A percentile compares a stretch with the other conserved stretches of the same genome.
These are phyloP conservation scores for Xiphophorus hellerii DNA, from an alignment of 2,113 vertebrate species.

Conservation along the genomic window DNA sequence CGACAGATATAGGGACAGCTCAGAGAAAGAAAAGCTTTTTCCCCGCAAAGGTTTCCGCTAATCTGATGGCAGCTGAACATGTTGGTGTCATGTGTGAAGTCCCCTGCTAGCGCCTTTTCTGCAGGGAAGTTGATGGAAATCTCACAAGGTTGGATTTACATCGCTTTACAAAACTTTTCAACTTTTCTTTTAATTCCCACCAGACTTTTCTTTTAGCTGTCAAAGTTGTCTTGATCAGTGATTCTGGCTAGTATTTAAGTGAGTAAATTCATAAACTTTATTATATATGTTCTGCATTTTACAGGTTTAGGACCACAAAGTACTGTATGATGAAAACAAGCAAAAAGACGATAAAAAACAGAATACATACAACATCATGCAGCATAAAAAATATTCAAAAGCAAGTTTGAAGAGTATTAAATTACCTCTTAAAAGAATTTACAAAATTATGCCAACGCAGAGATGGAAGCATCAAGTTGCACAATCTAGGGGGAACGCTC, in stretches of 20 bases:
- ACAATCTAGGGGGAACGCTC: too few relatives aligned
- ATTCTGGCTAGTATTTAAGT: not conserved
- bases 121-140: not conserved
- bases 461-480: too few relatives aligned
- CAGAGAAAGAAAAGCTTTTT: conserved; percentile 65
- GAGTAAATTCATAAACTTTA: too few relatives aligned
- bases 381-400: too few relatives aligned
- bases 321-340: too few relatives aligned
- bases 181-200: not conserved
- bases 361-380: too few relatives aligned
- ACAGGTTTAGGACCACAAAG: too few relatives aligned
- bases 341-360: too few relatives aligned
- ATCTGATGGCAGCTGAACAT: not conserved
- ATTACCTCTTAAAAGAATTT: too few relatives aligned
- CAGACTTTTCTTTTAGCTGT: not conserved
- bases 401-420: too few relatives aligned
- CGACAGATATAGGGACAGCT: conserved; percentile 53
- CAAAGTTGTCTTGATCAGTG: not conserved
- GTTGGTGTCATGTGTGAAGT: conserved; percentile 7
- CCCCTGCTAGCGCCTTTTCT: not conserved
- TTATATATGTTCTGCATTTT: too few relatives aligned
- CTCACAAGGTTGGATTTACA: not conserved
- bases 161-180: not conserved
- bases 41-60: not conserved
- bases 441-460: too few relatives aligned